Evolutionary conservation across 2,888 invertebrate genomes (phyloP), one percentile per base, ranked within the genome.

Genomic region (Lasioglossum figueresi): DNA sequence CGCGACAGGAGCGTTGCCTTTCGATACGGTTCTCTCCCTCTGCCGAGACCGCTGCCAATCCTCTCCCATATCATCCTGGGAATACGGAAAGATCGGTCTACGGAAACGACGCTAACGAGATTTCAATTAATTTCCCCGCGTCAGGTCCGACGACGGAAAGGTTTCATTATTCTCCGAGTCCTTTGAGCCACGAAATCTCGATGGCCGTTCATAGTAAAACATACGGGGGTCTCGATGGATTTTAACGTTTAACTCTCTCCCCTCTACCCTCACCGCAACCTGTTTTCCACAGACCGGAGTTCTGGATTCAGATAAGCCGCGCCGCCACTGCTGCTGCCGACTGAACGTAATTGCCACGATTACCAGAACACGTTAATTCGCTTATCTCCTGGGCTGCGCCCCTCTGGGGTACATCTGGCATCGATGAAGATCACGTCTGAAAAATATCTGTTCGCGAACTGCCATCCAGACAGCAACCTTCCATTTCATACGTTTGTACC

Each of bases 31-130:
- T 31, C 59, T 59, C 59, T 59, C 27, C 1, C 27, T 14, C 59
- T 14, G 0, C 8, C 59, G n/a, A n/a, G 52, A n/a, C 10, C n/a
- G n/a, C 14, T 16, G 14, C 6, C 59, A 14, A 12, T 59, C 14
- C 16, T 43, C 43, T 16, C 4, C 59, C 16, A 14, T 14, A 16
- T 59, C 59, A 59, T 59, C 48, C 8, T 4, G 71, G 37, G 71
- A 63, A 56, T 34, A 63, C 27, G n/a, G 66, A 76, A 79, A 73
- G 37, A 40, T 70, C 27, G 71, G 76, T 43, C 59, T 63, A 76
- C 72, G 71, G 79, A 31, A 27, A 70, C 27, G 71, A 80, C 87
- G 74, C 85, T 74, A 73, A 79, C 79, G 79, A 79, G 82, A 88
- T 88, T 88, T 80, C 82, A 88, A 87, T 85, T 74, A 74, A 40